These are phyloP conservation scores for Parazoanthus atlanticus DNA, from an alignment of 92 coral and sea anemone genomes.

Conservation along the genomic window DNA sequence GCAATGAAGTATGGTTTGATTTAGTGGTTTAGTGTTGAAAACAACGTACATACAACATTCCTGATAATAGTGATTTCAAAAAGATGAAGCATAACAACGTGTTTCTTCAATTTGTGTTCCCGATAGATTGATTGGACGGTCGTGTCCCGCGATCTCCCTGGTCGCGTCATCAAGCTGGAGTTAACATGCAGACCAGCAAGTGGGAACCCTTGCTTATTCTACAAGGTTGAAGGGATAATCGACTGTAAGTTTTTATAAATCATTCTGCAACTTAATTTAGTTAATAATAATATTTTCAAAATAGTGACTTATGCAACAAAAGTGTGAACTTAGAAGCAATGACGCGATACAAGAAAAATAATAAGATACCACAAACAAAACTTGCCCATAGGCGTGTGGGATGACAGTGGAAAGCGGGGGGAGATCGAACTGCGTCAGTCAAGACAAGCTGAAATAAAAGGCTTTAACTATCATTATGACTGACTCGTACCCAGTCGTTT, in stretches of 20 bases:
- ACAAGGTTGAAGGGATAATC: constrained; percentile 18
- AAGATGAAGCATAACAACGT: background rate
- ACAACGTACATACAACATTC: too few species aligned
- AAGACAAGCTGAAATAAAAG: too few species aligned
- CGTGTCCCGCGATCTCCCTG: background rate
- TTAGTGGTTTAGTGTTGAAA: too few species aligned
- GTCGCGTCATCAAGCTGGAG: constrained; percentile 16
- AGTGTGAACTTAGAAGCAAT: background rate
- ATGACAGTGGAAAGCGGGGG: too few species aligned
- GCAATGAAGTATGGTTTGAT: too few species aligned
- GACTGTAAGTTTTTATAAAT: constrained; percentile 10
- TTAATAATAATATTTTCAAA: background rate
- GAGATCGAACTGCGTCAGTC: too few species aligned
- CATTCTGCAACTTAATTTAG: background rate
- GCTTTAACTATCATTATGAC: too few species aligned
- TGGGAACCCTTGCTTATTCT: constrained; percentile 16
- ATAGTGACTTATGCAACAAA: background rate
- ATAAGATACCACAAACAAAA: background rate
- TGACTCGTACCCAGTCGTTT: too few species aligned
- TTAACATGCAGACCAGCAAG: constrained; percentile 9
- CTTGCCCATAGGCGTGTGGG: too few species aligned
- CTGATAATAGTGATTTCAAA: background rate
- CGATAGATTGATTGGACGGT: constrained; percentile 11
- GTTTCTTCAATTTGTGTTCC: background rate
- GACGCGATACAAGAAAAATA: too few species aligned